These are phyloP conservation scores for Tiliacea citrago DNA, from an alignment of 2,888 invertebrate genomes.

Conservation along the genomic window DNA sequence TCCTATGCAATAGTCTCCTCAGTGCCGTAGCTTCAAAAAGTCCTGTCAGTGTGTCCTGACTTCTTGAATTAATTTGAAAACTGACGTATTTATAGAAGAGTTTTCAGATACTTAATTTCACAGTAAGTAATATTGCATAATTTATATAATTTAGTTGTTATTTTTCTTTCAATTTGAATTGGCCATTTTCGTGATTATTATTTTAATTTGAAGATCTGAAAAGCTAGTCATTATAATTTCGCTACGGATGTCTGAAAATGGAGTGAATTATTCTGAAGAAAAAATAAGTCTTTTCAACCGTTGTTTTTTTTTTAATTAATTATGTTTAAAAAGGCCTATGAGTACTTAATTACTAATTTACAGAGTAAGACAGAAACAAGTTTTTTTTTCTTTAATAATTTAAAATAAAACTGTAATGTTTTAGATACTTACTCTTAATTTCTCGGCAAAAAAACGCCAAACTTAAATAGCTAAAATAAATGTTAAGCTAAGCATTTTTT, in stretches of 20 bases:
- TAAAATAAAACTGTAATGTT: background rate
- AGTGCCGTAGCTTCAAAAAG: too few relatives aligned
- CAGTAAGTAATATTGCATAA: slow-evolving; percentile 26
- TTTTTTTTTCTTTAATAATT: background rate
- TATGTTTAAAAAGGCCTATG: background rate
- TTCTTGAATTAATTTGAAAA: too few relatives aligned
- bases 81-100: slow-evolving; percentile 10
- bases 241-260: background rate
- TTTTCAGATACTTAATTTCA: slow-evolving; percentile 34
- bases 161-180: background rate
- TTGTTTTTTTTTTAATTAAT: slow-evolving; percentile 1
- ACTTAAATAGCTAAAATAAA: background rate
- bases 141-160: slow-evolving; percentile 17
- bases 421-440: background rate
- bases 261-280: background rate
- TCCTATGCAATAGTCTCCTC: too few relatives aligned
- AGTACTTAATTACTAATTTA: slow-evolving; percentile 20
- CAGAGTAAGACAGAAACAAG: background rate
- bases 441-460: background rate
- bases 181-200: background rate
- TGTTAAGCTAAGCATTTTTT: background rate
- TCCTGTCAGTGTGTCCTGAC: too few relatives aligned
- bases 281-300: too few relatives aligned
- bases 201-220: slow-evolving; percentile 18
- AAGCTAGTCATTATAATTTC: slow-evolving; percentile 20